Percentiles rank a stretch among this genome's conserved stretches.
Evolutionary conservation across 2,888 invertebrate species (phyloP).

Genomic region (Nephrotoma appendiculata): DNA sequence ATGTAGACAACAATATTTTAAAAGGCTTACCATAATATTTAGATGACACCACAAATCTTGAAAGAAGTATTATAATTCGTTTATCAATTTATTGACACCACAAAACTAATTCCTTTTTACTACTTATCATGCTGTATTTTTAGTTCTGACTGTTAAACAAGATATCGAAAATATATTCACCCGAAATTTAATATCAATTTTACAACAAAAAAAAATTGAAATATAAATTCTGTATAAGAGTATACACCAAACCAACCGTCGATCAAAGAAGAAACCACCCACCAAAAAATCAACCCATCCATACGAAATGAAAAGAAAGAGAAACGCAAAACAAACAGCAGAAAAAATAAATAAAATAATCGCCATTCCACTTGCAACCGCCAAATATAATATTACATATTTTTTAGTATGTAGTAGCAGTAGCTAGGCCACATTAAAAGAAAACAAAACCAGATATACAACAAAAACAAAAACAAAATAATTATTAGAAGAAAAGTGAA

Average conservation of each 20-base stretch:
- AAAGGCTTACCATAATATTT: no score
- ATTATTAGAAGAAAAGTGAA: neutral
- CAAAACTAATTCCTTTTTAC: no score
- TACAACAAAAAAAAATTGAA: neutral
- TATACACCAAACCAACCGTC: neutral
- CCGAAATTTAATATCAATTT: neutral
- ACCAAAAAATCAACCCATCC: neutral
- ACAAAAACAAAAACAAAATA: neutral
- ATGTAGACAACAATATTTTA: no score
- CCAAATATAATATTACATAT: neutral
- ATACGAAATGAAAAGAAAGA: neutral
- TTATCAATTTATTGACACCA: no score
- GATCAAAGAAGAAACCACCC: neutral
- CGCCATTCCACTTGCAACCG: neutral
- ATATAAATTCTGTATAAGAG: neutral
- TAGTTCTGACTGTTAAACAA: neutral
- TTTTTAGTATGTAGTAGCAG: neutral
- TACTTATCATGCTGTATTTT: neutral
- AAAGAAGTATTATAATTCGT: no score
- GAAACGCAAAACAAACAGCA: neutral
- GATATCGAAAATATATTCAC: neutral
- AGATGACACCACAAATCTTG: no score
- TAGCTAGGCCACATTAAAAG: neutral
- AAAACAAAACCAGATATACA: neutral
- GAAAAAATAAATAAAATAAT: neutral